Evolutionary conservation across 2,797 vertebrate species (phyloP), one percentile per base, ranked within the genome.

Genomic region (Neomorphus geoffroyi): DNA sequence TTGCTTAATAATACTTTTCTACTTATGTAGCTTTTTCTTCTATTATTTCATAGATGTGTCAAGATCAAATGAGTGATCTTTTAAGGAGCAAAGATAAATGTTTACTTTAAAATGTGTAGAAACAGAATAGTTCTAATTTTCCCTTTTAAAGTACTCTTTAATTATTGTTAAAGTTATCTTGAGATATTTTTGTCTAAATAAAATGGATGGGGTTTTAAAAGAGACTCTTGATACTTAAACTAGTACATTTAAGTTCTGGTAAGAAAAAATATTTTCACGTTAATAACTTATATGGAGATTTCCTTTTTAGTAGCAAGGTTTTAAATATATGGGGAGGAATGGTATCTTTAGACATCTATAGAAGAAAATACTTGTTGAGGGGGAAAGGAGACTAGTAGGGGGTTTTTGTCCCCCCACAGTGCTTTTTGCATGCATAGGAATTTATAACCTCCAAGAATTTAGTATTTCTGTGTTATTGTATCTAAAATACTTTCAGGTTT

Each of bases 51-150:
- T 93, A 75, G 61, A 48, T 81, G 10, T 81, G 21, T 82, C 62
- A 70, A 86, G 83, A 80, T 94, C 65, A 94, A 92, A 84, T 81
- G 50, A 77, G 60, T 96, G 92, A 94, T 86, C 90, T 96, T 48
- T 92, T 80, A 91, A 84, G 64, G n/a, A 70, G 33, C 58, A 88
- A 88, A 85, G 74, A 92, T 64, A 82, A 90, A 87, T 12, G 7
- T 87, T 93, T 84, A 11, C 72, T 79, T 80, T 88, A 84, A 93
- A 90, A 43, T 8, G 7, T 43, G 8, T 70, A 54, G 83, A 81
- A 94, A 71, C 35, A 73, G 23, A 62, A 7, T 79, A 64, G 26
- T 67, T 86, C 67, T 73, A 4, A 81, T 86, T 83, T 80, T 8
- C 17, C 14, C 21, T 43, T 77, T 48, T 32, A 58, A 86, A 84